Conservation (phyloP, 2,888 invertebrate species). For the Emmelina monodactyla region DNA sequence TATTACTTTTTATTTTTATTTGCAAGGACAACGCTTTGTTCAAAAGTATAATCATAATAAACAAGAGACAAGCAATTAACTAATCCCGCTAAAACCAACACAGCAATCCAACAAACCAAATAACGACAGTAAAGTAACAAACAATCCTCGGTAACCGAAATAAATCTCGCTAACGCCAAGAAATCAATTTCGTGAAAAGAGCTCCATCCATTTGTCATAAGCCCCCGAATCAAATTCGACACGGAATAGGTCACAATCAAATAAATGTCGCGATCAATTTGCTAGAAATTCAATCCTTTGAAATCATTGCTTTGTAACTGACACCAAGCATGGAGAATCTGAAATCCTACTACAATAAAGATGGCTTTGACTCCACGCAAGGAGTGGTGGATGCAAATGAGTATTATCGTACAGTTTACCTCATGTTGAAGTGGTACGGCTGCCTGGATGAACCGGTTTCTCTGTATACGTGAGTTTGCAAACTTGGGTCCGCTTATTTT, state of each 20-base stretch:
- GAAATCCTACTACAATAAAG: slow-evolving; percentile 28
- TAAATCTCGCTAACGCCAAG: too few species aligned
- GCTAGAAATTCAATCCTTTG: neutral
- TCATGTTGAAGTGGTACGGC: slow-evolving; percentile 26
- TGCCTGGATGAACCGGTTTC: too few species aligned
- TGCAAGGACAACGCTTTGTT: too few species aligned
- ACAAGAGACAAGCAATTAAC: too few species aligned
- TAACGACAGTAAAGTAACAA: too few species aligned
- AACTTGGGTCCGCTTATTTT: too few species aligned
- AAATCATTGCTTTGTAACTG: neutral
- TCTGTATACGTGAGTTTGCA: too few species aligned
- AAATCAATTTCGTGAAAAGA: neutral
- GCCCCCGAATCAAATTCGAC: neutral
- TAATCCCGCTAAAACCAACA: too few species aligned
- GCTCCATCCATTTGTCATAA: neutral
- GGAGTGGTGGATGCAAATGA: slow-evolving; percentile 30
- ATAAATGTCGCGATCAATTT: neutral
- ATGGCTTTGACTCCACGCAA: slow-evolving; percentile 22
- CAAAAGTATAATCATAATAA: too few species aligned
- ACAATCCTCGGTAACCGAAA: too few species aligned
- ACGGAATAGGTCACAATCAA: slow-evolving; percentile 1
- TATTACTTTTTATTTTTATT: too few species aligned
- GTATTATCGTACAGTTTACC: slow-evolving; percentile 31
- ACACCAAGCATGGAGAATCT: slow-evolving; percentile 19
- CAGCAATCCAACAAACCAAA: too few species aligned